Conservation (phyloP, 2,797 vertebrate species). For the Myotis myotis region DNA sequence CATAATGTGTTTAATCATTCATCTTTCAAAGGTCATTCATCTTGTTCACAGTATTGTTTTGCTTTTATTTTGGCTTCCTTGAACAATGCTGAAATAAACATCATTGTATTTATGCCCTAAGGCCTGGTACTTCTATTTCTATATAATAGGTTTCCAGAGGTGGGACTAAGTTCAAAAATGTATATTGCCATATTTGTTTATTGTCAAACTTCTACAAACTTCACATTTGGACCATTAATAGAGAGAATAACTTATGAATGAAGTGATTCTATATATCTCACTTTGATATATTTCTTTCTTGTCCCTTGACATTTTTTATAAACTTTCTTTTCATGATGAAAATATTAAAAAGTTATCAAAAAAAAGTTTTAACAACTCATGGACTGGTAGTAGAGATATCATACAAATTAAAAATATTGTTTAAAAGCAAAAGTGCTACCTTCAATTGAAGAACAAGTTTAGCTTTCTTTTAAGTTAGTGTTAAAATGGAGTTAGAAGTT, state of each 20-base stretch:
- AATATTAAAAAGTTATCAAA: neutral
- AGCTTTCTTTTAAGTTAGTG: neutral
- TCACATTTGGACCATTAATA: neutral
- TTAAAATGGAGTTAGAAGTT: neutral
- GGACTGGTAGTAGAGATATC: neutral
- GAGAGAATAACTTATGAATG: neutral
- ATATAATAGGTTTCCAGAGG: neutral
- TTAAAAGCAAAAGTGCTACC: neutral
- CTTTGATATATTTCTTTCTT: constrained; percentile 2
- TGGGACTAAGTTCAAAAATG: neutral
- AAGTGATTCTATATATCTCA: neutral
- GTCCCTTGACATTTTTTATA: neutral
- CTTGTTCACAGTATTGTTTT: neutral
- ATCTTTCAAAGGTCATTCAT: neutral
- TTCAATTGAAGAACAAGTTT: neutral
- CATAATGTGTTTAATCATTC: neutral
- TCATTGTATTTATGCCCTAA: neutral
- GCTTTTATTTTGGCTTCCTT: neutral
- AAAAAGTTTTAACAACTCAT: neutral
- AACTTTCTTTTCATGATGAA: constrained; percentile 34
- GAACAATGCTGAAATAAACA: neutral
- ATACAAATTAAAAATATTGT: neutral
- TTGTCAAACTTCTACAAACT: neutral
- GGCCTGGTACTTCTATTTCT: neutral
- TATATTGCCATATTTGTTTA: neutral